phyloP scores from a whole-genome alignment of 2,888 invertebrate species.

The Xestia ashworthii region DNA sequence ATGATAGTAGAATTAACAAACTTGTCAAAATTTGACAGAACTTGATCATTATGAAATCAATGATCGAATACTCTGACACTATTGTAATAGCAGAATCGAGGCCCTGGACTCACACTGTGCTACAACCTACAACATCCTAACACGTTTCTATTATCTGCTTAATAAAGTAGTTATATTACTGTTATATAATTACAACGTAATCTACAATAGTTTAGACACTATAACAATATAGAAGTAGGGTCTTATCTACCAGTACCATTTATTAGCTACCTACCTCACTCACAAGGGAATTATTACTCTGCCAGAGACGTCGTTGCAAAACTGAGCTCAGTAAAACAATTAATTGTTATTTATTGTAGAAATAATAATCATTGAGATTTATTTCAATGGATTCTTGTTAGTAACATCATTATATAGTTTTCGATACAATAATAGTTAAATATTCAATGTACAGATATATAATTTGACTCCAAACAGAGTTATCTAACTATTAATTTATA shows the following conservation, averaged over 20 bases:
- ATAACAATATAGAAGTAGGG: constrained; percentile 48
- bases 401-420: background rate
- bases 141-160: constrained; percentile 16
- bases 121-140: background rate
- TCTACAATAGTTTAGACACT: constrained; percentile 55
- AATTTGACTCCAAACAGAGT: background rate
- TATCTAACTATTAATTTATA: background rate
- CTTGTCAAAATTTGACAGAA: no score
- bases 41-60: no score
- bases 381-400: constrained; percentile 8
- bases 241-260: constrained; percentile 58
- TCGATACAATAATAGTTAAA: constrained; percentile 1
- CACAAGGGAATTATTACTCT: constrained; percentile 31
- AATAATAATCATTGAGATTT: constrained; percentile 9
- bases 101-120: background rate
- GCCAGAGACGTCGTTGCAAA: constrained; percentile 20
- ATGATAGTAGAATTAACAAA: no score
- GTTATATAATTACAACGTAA: constrained; percentile 45
- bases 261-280: constrained; percentile 48
- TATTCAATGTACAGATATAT: background rate
- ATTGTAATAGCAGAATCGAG: no score
- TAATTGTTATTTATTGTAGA: constrained; percentile 18
- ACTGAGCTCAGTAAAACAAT: constrained; percentile 38
- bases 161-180: constrained; percentile 4
- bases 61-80: no score